phyloP scores from a whole-genome alignment of 2,888 invertebrate genomes.

The Keiferia lycopersicella region DNA sequence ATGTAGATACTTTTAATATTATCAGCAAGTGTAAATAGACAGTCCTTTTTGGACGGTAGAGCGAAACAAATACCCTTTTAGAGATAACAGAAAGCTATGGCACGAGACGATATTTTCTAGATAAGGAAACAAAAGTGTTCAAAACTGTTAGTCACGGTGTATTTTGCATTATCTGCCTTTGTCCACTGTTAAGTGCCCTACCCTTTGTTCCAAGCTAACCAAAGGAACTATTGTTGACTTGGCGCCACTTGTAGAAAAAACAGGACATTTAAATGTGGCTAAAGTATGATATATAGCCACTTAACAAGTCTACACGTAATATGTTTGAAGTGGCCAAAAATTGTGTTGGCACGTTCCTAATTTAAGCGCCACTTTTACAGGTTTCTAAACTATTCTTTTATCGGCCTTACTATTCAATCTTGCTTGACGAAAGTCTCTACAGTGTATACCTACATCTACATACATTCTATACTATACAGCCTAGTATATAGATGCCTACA shows the following conservation, averaged over 20 bases:
- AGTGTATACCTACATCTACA: no score
- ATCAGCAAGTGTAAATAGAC: neutral
- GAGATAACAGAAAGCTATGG: slow-evolving; percentile 27
- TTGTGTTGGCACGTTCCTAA: neutral
- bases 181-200: slow-evolving; percentile 24
- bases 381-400: no score
- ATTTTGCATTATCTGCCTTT: slow-evolving; percentile 40
- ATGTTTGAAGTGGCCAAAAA: slow-evolving; percentile 1
- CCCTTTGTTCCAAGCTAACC: slow-evolving; percentile 30
- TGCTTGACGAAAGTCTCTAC: no score
- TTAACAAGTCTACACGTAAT: neutral
- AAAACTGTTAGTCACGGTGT: slow-evolving; percentile 39
- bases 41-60: slow-evolving; percentile 6
- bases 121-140: slow-evolving; percentile 37
- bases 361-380: neutral
- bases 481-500: no score
- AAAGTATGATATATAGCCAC: slow-evolving; percentile 5
- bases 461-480: no score
- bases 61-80: neutral
- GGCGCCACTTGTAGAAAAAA: slow-evolving; percentile 35
- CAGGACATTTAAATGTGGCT: slow-evolving; percentile 18
- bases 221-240: slow-evolving; percentile 32
- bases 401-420: no score
- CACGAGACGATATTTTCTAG: slow-evolving; percentile 37
- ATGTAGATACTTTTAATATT: neutral